Evolutionary conservation across 2,113 vertebrate genomes (phyloP), one percentile per base, ranked within the genome.

Genomic region (Hippocampus abdominalis): DNA sequence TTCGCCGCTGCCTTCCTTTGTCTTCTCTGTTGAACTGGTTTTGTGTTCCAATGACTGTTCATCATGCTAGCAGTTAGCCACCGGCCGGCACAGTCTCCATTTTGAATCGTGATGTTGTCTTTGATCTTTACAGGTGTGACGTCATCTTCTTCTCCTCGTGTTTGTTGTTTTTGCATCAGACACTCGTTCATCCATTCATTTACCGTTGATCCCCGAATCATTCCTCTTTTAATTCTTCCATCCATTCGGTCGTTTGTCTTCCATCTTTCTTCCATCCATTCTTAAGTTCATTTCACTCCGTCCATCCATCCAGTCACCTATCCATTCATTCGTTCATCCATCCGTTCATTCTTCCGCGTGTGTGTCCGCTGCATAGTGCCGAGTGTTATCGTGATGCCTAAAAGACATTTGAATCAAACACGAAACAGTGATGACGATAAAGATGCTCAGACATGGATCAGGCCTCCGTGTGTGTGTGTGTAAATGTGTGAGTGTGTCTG

Each of bases 401-500:
- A 10, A n/a, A n/a, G 51, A n/a, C 51, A 53, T 53, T 53, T n/a
- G 2, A 11, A 53, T 53, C 21, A 53, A 53, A 11, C 21, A 10
- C 1, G 51, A n/a, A 53, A 53, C 51, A n/a, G 11, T 23, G 51
- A 23, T 23, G 51, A 49, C 20, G 16, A 7, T 49, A 7, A 21
- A 6, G 7, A n/a, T 3, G 51, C 8, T 53, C 21, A n/a, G 1
- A n/a, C 51, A 23, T 23, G 51, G 18, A 53, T 53, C 51, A 11
- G 51, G 21, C 51, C n/a, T 53, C 8, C n/a, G 21, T 23, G 51
- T 23, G 51, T 21, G 49, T 51, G 48, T 21, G 20, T 2, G 92
- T 89, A 87, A 94, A 88, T 91, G 90, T 93, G 91, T 70, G 69
- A 51, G 92, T 89, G 87, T 94, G 88, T 94, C 89, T 91, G 89